These are phyloP conservation scores for Graphium colonna DNA, from an alignment of 2,888 invertebrate species.

Conservation along the genomic window DNA sequence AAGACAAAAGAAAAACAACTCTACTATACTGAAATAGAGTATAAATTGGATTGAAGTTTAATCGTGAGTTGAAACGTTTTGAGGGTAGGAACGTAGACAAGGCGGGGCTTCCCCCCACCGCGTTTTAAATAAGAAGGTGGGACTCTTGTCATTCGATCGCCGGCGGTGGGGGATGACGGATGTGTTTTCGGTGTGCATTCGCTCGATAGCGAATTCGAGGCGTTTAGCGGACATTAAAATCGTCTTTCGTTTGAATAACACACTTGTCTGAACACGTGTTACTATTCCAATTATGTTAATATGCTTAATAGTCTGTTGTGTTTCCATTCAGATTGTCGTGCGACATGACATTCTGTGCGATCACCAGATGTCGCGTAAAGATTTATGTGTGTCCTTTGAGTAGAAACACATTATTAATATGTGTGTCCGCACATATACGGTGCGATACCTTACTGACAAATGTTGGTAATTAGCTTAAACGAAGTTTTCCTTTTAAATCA, in stretches of 20 bases:
- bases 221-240: not conserved
- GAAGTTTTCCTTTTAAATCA: no score
- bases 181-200: slow-evolving; percentile 45
- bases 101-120: slow-evolving; percentile 43
- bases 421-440: no score
- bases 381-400: not conserved
- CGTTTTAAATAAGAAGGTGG: slow-evolving; percentile 44
- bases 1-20: slow-evolving; percentile 19
- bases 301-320: slow-evolving; percentile 11
- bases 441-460: no score
- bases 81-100: slow-evolving; percentile 33
- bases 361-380: not conserved
- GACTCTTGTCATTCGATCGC: slow-evolving; percentile 52
- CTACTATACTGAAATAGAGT: slow-evolving; percentile 24
- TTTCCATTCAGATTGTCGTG: not conserved
- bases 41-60: slow-evolving; percentile 30
- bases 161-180: slow-evolving; percentile 72
- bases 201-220: slow-evolving; percentile 61
- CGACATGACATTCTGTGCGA: not conserved
- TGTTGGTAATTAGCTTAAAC: no score
- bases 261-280: slow-evolving; percentile 27
- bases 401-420: no score
- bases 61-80: slow-evolving; percentile 27
- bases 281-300: slow-evolving; percentile 8
- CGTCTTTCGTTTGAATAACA: not conserved